Conservation (phyloP, 2,888 invertebrate genomes). For the Ceratothoa steindachneri region DNA sequence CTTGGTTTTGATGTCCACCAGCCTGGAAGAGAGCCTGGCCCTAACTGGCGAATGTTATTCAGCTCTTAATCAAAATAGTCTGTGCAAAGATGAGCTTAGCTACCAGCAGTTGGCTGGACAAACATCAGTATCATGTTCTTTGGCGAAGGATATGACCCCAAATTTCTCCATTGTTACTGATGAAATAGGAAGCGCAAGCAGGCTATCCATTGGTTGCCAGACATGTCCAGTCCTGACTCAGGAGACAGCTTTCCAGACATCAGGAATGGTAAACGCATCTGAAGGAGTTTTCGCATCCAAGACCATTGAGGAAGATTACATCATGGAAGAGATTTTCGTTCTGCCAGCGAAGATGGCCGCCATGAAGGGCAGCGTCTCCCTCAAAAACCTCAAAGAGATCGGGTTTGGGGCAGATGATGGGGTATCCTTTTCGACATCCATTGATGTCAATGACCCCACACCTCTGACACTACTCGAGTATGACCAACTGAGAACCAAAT, state of each 20-base stretch:
- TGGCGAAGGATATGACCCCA: neutral
- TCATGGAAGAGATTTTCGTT: neutral
- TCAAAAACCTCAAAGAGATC: neutral
- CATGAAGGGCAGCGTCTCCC: neutral
- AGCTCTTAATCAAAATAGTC: neutral
- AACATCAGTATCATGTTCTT: neutral
- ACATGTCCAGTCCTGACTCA: neutral
- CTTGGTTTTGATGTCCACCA: neutral
- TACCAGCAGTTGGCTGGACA: neutral
- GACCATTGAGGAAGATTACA: neutral
- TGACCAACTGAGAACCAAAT: neutral
- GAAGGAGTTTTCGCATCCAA: neutral
- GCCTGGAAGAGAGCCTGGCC: neutral
- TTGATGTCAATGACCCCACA: too few relatives aligned
- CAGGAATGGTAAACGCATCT: neutral
- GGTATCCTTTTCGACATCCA: neutral
- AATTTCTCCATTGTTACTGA: neutral
- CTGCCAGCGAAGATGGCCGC: neutral
- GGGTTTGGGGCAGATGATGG: neutral
- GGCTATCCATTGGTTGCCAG: neutral
- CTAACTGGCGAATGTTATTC: neutral
- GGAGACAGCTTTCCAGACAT: neutral
- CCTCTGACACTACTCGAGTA: too few relatives aligned
- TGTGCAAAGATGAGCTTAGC: neutral
- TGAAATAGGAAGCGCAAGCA: neutral